Base-by-base conservation (phyloP, 2,797 vertebrate species). In the Lophotriccus pileatus region DNA sequence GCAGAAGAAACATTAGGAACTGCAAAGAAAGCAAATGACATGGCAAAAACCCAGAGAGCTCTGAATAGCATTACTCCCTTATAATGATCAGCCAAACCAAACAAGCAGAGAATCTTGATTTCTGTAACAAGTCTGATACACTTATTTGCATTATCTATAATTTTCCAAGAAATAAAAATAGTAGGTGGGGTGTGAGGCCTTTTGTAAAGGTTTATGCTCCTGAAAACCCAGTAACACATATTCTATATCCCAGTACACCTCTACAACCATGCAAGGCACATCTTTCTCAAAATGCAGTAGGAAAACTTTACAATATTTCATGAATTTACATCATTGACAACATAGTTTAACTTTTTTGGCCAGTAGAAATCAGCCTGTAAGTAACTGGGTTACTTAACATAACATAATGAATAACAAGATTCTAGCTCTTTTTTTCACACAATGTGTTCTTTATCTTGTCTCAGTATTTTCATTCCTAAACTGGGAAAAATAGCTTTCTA, bases 261-360 rank as follows among this genome's bases (percentile, higher is more conserved):
- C 34, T 43, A 44, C 30, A 86, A 37, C 5, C 11, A 11, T 2
- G 2, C 17, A 64, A 84, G 41, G 7, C 4, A 6, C 1, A 0
- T 53, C 11, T 68, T 68, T 85, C 66, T 66, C 62, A 68, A 84
- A 67, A 75, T 5, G 7, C 21, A 59, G 3, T 43, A 49, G 14
- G 34, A 88, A 72, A 4, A 5, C 6, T 50, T 22, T 62, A 28
- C 32, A 59, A 1, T 68, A 81, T 86, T 85, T 68, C 47, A 81
- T 18, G 50, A 59, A 24, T 62, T 59, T 75, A 55, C 36, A 41
- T 44, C 6, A 50, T 56, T 81, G 60, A 10, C 32, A 76, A n/a
- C 4, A 41, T 4, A 9, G 3, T 60, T 79, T 58, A 77, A 64
- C 27, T 41, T 81, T 52, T 74, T 41, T 41, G 44, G 17, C n/a